Evolutionary conservation across 2,888 invertebrate genomes (phyloP).

Genomic region (Campopleginae sp.): DNA sequence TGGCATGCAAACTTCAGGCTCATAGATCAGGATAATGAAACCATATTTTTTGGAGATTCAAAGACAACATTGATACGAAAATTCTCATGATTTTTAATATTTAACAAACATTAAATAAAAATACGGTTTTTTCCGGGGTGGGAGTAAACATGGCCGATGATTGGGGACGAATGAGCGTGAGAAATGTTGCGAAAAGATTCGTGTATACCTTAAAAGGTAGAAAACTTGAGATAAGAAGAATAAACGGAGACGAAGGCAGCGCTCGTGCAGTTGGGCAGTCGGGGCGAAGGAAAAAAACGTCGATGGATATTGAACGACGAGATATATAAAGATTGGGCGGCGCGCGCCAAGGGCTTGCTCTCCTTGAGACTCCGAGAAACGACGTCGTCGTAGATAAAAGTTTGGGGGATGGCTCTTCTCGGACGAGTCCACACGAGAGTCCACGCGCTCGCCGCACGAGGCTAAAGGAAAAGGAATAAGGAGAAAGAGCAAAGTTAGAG

Average conservation of each 20-base stretch:
- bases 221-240: conserved; percentile 16
- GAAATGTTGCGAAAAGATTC: conserved; percentile 15
- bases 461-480: conserved; percentile 11
- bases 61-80: too few relatives aligned
- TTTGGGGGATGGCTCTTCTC: conserved; percentile 52
- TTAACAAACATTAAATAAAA: too few relatives aligned
- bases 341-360: conserved; percentile 31
- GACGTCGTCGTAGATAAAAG: conserved; percentile 63
- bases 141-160: conserved; percentile 10
- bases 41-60: too few relatives aligned
- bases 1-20: too few relatives aligned
- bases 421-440: conserved; percentile 37
- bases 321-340: conserved; percentile 27
- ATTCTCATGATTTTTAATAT: too few relatives aligned
- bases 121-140: too few relatives aligned
- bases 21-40: too few relatives aligned
- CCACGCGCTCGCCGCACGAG: conserved; percentile 2
- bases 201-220: conserved; percentile 16
- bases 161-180: conserved; percentile 6
- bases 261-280: background rate
- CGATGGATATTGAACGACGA: conserved; percentile 17
- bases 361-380: conserved; percentile 63
- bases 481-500: conserved; percentile 47
- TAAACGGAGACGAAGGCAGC: background rate
- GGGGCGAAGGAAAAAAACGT: conserved; percentile 1